Evolutionary conservation across 2,888 invertebrate species (phyloP).

Genomic region (Nephrocerus scutellatus): DNA sequence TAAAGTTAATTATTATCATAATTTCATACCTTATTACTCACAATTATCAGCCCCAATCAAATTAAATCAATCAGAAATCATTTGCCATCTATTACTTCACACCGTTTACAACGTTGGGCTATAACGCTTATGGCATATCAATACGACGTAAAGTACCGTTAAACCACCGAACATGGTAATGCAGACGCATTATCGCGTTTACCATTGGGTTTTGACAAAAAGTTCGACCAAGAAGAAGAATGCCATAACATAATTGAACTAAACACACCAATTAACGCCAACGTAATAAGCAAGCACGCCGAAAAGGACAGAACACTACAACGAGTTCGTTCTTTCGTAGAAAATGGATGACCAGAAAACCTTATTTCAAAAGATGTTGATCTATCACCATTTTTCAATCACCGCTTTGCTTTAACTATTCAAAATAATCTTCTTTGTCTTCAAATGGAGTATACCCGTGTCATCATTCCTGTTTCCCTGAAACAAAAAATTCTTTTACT

Average conservation of each 20-base stretch:
- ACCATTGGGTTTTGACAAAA: not conserved
- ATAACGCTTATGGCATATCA: not conserved
- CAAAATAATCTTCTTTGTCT: slow-evolving; percentile 13
- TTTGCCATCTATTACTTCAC: slow-evolving; percentile 31
- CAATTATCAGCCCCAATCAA: slow-evolving; percentile 26
- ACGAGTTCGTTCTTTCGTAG: slow-evolving; percentile 1
- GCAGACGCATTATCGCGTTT: not conserved
- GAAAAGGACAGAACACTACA: not conserved
- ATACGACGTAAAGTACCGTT: slow-evolving; percentile 5
- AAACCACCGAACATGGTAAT: slow-evolving; percentile 2
- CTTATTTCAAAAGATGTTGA: too few relatives aligned
- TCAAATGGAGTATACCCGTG: slow-evolving; percentile 8
- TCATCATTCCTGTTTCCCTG: slow-evolving; percentile 7
- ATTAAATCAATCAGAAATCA: too few relatives aligned
- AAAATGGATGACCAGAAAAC: slow-evolving; percentile 5
- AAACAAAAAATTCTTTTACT: slow-evolving; percentile 9
- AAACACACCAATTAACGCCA: not conserved
- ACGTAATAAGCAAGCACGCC: not conserved
- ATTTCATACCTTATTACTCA: slow-evolving; percentile 16
- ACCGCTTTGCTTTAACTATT: slow-evolving; percentile 8
- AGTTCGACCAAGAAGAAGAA: not conserved
- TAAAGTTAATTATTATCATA: slow-evolving; percentile 31
- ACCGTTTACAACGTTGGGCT: slow-evolving; percentile 14
- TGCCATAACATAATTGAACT: not conserved
- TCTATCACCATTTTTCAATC: slow-evolving; percentile 11